Base-by-base conservation (phyloP, 2,113 vertebrate species). In the Picathartes gymnocephalus region DNA sequence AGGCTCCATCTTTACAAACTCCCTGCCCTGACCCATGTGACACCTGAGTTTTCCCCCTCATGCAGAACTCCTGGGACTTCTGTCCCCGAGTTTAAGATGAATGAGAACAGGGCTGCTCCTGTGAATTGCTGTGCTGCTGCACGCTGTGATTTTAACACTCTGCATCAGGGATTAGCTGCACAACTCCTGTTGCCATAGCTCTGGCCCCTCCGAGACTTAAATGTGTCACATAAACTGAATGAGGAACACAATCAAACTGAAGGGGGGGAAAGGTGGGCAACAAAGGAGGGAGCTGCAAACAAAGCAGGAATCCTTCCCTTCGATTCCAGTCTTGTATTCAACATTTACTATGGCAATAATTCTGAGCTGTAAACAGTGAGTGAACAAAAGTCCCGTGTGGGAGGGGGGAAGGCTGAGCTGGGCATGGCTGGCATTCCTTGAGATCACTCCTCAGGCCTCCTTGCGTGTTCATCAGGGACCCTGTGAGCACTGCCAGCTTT, bases 101-200 rank as follows among this genome's bases (percentile, higher is more conserved):
- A 80, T 65, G 81, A 19, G 18, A 47, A 0, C 28, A 17, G 9
- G 53, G 54, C 21, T 40, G 18, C 12, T 47, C 48, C 71, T 20
- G 21, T 65, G 86, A 71, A 30, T 22, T 11, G 69, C 53, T 61
- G 89, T 47, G 90, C 20, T 66, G 54, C 62, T 61, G 54, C 35
- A 9, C 5, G 23, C 25, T 35, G 45, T 1, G n/a, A 60, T 93
- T 94, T 72, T 22, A 87, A 89, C 83, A n/a, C 71, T 81, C 77
- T 79, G 92, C 86, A 87, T 24, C 31, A 2, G 83, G 91, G 88
- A 95, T 92, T 71, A 92, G 92, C 90, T 84, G 86, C 72, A 91
- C 65, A 92, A 15, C 65, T 92, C 92, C 81, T 95, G 97, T 97
- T 97, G 95, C 95, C 92, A 97, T 96, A 96, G 97, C 84, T 96